Conservation (phyloP, 2,797 vertebrate genomes). For the Parotocinclus haroldoi region DNA sequence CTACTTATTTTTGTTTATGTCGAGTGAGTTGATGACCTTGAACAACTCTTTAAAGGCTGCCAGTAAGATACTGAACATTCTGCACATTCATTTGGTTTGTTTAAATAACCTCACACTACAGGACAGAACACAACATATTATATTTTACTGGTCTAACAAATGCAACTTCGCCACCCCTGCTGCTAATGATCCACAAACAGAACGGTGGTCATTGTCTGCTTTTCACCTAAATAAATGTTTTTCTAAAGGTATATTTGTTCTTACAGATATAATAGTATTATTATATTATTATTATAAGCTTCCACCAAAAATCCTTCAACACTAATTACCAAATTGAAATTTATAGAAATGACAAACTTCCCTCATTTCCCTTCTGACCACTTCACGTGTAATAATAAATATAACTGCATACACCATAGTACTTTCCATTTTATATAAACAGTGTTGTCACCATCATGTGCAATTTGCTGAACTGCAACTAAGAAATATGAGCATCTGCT, state of each 20-base stretch:
- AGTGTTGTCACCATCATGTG: too few species aligned
- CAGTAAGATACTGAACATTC: slow-evolving; percentile 61
- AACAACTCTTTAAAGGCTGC: slow-evolving; percentile 57
- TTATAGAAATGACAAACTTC: too few species aligned
- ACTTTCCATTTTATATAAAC: too few species aligned
- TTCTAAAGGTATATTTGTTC: slow-evolving; percentile 4
- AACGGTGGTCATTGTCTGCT: slow-evolving; percentile 34
- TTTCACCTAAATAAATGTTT: slow-evolving; percentile 3
- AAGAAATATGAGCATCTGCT: too few species aligned
- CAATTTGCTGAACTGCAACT: too few species aligned
- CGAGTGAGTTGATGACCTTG: slow-evolving; percentile 53
- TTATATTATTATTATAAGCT: too few species aligned
- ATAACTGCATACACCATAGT: too few species aligned
- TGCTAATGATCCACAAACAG: slow-evolving; percentile 60
- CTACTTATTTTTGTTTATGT: slow-evolving; percentile 53
- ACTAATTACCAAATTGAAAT: too few species aligned
- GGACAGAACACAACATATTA: slow-evolving; percentile 61
- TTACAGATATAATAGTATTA: too few species aligned
- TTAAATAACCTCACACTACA: slow-evolving; percentile 56
- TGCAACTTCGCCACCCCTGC: slow-evolving; percentile 50
- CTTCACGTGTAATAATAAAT: too few species aligned
- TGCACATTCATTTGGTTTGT: slow-evolving; percentile 63
- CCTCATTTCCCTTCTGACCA: too few species aligned
- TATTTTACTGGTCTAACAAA: slow-evolving; percentile 58
- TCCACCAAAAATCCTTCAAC: too few species aligned